A percentile compares a stretch with the other conserved stretches of the same genome.
These are phyloP conservation scores for Nanger granti DNA, from an alignment of 2,113 vertebrate species.

Conservation along the genomic window DNA sequence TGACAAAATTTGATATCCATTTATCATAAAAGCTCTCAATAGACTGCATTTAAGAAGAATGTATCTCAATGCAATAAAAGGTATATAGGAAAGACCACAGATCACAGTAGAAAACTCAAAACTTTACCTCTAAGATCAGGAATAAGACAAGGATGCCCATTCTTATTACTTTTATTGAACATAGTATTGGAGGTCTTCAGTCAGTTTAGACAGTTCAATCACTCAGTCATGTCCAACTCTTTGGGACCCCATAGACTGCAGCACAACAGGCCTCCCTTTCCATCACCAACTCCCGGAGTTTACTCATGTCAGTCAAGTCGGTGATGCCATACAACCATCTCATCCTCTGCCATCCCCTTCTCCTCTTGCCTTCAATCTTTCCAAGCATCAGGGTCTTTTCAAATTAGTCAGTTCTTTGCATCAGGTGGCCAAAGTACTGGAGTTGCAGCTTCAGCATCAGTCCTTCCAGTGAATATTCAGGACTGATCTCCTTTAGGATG, in stretches of 20 bases:
- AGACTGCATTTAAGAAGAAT: background rate
- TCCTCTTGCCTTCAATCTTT: background rate
- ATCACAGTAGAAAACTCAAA: background rate
- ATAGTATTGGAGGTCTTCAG: too few relatives aligned
- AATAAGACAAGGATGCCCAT: background rate
- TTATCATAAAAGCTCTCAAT: background rate
- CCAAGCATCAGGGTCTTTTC: background rate
- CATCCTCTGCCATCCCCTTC: background rate
- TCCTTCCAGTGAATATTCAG: background rate
- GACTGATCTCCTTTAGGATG: background rate
- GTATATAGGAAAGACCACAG: background rate
- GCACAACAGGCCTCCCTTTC: background rate
- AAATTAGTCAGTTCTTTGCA: background rate
- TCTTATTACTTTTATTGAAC: background rate
- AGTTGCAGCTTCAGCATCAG: background rate
- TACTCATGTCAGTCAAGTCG: fast-evolving
- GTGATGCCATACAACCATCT: background rate
- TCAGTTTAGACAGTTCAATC: background rate
- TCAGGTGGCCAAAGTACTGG: background rate
- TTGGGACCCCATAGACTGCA: background rate
- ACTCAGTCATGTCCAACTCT: background rate
- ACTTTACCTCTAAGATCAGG: background rate
- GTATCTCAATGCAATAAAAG: background rate
- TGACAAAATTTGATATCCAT: background rate
- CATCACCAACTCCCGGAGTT: background rate